Evolutionary conservation across 92 coral and sea anemone species (phyloP), one percentile per base, ranked within the genome.

Genomic region (Phymanthus crucifer): DNA sequence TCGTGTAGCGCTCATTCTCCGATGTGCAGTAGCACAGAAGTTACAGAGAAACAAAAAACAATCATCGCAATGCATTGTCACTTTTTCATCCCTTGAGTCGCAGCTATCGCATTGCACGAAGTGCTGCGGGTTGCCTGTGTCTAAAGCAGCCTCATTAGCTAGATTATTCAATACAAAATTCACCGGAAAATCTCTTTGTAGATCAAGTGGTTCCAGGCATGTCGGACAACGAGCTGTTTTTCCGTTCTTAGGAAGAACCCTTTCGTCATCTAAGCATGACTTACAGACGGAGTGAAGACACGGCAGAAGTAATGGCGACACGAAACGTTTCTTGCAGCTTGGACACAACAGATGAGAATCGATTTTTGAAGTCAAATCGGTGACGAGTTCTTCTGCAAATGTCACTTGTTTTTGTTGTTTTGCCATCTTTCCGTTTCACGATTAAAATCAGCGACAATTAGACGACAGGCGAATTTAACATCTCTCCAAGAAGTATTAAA

Each of bases 1-100:
- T 74, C 80, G 82, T 0, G 95, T 91, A 0, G 95, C 92, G 75
- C 88, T 91, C 86, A 91, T 91, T 33, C 95, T 21, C 2, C 86
- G 85, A 72, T 91, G 95, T 1, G 95, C 95, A 1, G 92, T 91
- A 1, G 95, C 86, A 71, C 95, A 91, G 80, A 91, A 91, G 40
- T 68, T 82, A 43, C 95, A 91, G 0, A 91, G 77, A 70, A 91
- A 88, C 5, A 88, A 73, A 27, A 61, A 78, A 17, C 95, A 91
- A 33, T 89, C 88, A 37, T 72, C 78, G 48, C 95, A 91, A 1
- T 90, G 90, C 83, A 76, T 91, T 21, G 84, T 79, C 0, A 86
- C 88, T 23, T 56, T 73, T 57, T 91, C 95, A 0, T 83, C 90
- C 21, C 71, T 78, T 0, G 92, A 71, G 43, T 91, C 95, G 48